Base-by-base conservation (phyloP, 2,113 vertebrate genomes). In the Ancistrus triradiatus region DNA sequence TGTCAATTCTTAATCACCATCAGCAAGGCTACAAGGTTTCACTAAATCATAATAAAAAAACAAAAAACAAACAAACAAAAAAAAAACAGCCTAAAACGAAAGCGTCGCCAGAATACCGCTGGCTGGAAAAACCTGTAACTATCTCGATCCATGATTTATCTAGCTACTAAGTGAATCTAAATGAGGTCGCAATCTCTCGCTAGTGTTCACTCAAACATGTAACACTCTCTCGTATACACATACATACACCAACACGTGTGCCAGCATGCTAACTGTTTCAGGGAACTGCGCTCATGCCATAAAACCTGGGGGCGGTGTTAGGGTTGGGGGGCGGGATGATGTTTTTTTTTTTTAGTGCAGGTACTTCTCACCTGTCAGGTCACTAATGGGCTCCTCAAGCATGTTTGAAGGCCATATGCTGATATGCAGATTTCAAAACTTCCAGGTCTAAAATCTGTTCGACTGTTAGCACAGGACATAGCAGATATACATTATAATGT, bases 11-110 rank as follows among this genome's bases (percentile, higher is more conserved):
- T 31, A 7, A 31, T 63, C 52, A 68, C 28, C 19, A 43, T 40
- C 31, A 44, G 48, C 64, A 72, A 47, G 52, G 64, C 58, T 72
- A 58, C 59, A 63, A 21, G 50, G 63, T 48, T 62, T 46, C 27
- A 33, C 25, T 51, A 22, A 52, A 43, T 28, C 43, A 40, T 15
- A 27, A 15, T 13, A 27, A 65, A 40, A 53, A 24, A 27, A 18
- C 4, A 51, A 57, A 13, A 1, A 22, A 27, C 25, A 50, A 37
- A 11, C 1, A 2, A 52, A n/a, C n/a, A n/a, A n/a, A n/a, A n/a
- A n/a, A n/a, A n/a, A n/a, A n/a, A n/a, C n/a, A n/a, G n/a, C n/a
- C n/a, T n/a, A n/a, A n/a, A n/a, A n/a, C n/a, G n/a, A 9, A 37
- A 37, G 14, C 35, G 7, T 11, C 35, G 9, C 14, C 4, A 9